phyloP scores from a whole-genome alignment of 2,113 vertebrate species.

The Antigone vipio region DNA sequence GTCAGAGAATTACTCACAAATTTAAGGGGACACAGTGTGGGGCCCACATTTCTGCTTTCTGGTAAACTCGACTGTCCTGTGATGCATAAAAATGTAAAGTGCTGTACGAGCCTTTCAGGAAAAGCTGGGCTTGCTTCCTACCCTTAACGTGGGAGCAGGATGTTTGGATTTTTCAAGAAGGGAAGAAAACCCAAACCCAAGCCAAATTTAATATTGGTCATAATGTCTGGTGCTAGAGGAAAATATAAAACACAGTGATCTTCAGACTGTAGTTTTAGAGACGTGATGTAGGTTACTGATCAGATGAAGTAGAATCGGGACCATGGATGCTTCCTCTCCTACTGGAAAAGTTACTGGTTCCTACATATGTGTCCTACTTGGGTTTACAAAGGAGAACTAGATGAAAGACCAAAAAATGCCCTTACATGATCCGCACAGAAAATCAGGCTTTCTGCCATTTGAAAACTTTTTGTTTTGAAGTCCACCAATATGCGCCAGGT shows the following conservation, averaged over 20 bases:
- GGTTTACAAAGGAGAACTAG: slow-evolving; percentile 7
- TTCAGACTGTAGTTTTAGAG: slow-evolving; percentile 3
- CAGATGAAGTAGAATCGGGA: background rate
- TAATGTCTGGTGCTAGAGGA: background rate
- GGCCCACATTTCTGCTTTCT: background rate
- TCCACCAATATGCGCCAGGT: background rate
- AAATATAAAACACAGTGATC: background rate
- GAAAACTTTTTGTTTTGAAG: background rate
- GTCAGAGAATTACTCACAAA: background rate
- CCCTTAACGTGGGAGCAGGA: background rate
- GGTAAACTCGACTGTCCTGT: background rate
- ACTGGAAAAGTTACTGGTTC: background rate
- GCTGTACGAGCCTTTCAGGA: background rate
- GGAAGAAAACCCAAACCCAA: background rate
- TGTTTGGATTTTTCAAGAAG: background rate
- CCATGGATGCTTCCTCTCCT: background rate
- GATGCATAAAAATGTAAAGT: background rate
- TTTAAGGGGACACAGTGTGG: background rate
- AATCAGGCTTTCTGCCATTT: background rate
- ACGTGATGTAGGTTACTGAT: background rate
- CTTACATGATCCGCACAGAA: background rate
- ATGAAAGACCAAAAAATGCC: background rate
- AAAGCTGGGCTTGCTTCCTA: background rate
- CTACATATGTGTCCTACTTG: background rate
- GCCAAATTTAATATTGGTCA: background rate